These are phyloP conservation scores for Drosophila lowei DNA, from an alignment of 1,140 invertebrate genomes.

Conservation along the genomic window DNA sequence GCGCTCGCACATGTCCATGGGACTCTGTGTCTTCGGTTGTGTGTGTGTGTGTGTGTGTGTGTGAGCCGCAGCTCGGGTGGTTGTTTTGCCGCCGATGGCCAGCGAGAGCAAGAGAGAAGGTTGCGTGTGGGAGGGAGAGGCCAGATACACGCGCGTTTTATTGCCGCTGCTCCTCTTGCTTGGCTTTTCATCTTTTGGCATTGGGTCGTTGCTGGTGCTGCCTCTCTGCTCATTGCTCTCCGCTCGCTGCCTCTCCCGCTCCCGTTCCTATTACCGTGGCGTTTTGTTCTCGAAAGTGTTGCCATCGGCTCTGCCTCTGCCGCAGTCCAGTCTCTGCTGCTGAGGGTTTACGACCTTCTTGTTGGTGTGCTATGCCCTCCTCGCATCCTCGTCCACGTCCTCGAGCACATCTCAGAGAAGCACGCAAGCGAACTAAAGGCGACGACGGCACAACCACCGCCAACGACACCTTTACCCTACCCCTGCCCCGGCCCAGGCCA, in stretches of 20 bases:
- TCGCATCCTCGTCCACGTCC: constrained; percentile 48
- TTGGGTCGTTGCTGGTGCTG: constrained; percentile 32
- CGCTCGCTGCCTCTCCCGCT: constrained; percentile 34
- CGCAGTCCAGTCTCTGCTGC: constrained; percentile 37
- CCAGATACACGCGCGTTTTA: constrained; percentile 60
- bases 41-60: constrained; percentile 13
- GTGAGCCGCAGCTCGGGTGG: constrained; percentile 47
- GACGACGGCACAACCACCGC: constrained; percentile 55
- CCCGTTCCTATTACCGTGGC: constrained; percentile 32
- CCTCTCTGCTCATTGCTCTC: constrained; percentile 19
- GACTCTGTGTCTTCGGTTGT: neutral
- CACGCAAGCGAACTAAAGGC: constrained; percentile 12
- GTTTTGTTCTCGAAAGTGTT: constrained; percentile 52
- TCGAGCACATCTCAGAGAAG: neutral
- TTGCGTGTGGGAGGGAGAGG: constrained; percentile 31
- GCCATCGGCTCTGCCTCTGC: constrained; percentile 37
- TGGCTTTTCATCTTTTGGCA: constrained; percentile 76
- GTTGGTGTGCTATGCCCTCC: constrained; percentile 51
- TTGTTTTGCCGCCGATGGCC: constrained; percentile 46
- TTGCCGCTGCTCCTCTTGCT: constrained; percentile 62
- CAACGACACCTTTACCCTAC: constrained; percentile 53
- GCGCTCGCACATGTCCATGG: constrained; percentile 3
- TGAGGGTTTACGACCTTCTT: constrained; percentile 68
- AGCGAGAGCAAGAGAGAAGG: constrained; percentile 15
- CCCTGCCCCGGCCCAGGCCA: neutral